Conservation (phyloP, 2,888 invertebrate species). For the Caenorhabditis drosophilae region DNA sequence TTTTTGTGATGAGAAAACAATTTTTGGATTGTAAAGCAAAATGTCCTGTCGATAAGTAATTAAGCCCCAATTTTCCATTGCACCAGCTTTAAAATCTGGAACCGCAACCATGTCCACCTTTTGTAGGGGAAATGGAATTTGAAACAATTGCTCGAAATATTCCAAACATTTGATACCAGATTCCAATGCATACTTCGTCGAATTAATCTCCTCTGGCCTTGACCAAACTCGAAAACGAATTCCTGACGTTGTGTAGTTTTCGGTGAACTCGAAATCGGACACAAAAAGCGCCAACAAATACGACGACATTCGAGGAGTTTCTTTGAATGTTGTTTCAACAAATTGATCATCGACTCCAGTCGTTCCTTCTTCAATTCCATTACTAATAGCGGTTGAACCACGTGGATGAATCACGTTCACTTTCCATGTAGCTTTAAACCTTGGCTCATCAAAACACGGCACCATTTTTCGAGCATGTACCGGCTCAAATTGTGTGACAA, state of each 20-base stretch:
- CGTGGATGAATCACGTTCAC: slow-evolving; percentile 36
- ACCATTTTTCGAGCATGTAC: slow-evolving; percentile 58
- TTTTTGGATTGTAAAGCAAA: slow-evolving; percentile 79
- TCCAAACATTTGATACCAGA: slow-evolving; percentile 73
- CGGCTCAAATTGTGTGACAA: slow-evolving; percentile 64
- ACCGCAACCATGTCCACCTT: slow-evolving; percentile 88
- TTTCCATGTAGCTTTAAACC: slow-evolving; percentile 46
- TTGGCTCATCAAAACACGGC: slow-evolving; percentile 67
- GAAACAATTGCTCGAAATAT: slow-evolving; percentile 80
- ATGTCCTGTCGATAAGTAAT: slow-evolving; percentile 78
- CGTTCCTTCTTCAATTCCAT: slow-evolving; percentile 32
- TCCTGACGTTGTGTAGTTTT: slow-evolving; percentile 75
- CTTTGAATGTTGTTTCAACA: slow-evolving; percentile 76
- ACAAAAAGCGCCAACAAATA: slow-evolving; percentile 87
- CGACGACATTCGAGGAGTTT: slow-evolving; percentile 80
- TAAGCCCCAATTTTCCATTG: slow-evolving; percentile 94
- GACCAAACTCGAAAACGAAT: slow-evolving; percentile 74
- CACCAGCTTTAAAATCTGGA: slow-evolving; percentile 87
- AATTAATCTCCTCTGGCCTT: slow-evolving; percentile 76
- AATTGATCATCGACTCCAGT: slow-evolving; percentile 71
- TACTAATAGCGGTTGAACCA: slow-evolving; percentile 52
- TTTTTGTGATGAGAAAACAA: slow-evolving; percentile 80
- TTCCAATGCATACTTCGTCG: slow-evolving; percentile 76
- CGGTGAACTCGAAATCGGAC: slow-evolving; percentile 80
- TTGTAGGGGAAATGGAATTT: slow-evolving; percentile 84